Conservation (phyloP, 2,888 invertebrate genomes). For the Crematogaster levior region DNA sequence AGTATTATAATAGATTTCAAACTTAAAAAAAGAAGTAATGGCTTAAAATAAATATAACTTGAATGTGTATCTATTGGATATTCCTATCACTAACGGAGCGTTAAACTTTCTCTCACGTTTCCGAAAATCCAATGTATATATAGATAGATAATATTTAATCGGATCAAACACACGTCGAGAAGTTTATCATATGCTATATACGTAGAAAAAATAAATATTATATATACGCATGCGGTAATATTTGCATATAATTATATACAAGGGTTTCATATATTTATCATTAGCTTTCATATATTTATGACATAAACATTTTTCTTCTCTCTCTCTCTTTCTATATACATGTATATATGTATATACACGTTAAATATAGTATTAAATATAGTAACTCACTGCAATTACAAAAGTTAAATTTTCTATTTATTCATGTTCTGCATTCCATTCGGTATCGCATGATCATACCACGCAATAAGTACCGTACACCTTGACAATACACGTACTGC, state of each 20-base stretch:
- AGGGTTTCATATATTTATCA: background rate
- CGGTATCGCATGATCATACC: background rate
- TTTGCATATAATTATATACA: background rate
- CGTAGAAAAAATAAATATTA: background rate
- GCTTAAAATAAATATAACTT: too few relatives aligned
- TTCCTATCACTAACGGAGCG: too few relatives aligned
- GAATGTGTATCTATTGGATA: too few relatives aligned
- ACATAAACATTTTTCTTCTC: too few relatives aligned
- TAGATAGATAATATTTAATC: constrained; percentile 6
- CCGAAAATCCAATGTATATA: background rate
- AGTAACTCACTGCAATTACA: too few relatives aligned
- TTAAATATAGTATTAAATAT: background rate
- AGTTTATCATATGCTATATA: too few relatives aligned
- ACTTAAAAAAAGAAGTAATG: too few relatives aligned
- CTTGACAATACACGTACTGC: background rate
- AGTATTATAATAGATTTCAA: too few relatives aligned
- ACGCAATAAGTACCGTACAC: background rate
- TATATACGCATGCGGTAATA: background rate
- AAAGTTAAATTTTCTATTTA: background rate
- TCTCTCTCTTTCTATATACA: too few relatives aligned
- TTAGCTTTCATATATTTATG: background rate
- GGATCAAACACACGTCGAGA: background rate
- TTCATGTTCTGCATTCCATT: background rate
- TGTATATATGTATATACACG: too few relatives aligned
- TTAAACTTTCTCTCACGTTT: too few relatives aligned